Evolutionary conservation across 2,888 invertebrate genomes (phyloP), one percentile per base, ranked within the genome.

Genomic region (Thalpophila matura): DNA sequence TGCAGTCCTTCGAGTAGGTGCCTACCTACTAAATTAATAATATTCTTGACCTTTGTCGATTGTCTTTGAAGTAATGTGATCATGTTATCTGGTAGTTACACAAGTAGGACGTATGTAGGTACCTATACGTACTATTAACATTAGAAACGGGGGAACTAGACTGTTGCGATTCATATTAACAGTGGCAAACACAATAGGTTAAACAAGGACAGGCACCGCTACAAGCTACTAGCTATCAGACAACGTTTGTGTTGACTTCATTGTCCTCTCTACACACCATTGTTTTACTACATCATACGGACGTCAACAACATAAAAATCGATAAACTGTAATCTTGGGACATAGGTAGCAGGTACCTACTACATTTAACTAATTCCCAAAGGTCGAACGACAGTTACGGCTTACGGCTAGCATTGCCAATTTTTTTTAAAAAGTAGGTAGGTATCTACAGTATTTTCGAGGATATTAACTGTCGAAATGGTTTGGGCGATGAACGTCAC

Each of bases 141-240:
- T 68, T 64, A 64, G 66, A 74, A 77, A 72, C 70, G 69, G 73
- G 80, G 77, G 80, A 79, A 73, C 54, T 67, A 67, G 76, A 68
- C 74, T 47, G 73, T 74, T 63, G 57, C 77, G 73, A 81, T 84
- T 83, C 76, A 81, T 75, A 74, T 74, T 65, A 61, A 74, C 72
- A 59, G 63, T 71, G 51, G 56, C 49, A 49, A 79, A 82, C 79
- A 88, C 89, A 90, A 90, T 90, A 79, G 86, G 64, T 64, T 77
- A 74, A 74, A 86, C 88, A 90, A 90, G 86, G 89, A 84, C 89
- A 76, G 77, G 50, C 70, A 72, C 65, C 62, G 76, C 73, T 61
- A 76, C 64, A 64, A 75, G 46, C 74, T 71, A 74, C 73, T 80
- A 80, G 77, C 80, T 80, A 80, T 78, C 80, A 75, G 65, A 72